Base-by-base conservation (phyloP, 2,113 vertebrate genomes). In the Cepphus grylle region DNA sequence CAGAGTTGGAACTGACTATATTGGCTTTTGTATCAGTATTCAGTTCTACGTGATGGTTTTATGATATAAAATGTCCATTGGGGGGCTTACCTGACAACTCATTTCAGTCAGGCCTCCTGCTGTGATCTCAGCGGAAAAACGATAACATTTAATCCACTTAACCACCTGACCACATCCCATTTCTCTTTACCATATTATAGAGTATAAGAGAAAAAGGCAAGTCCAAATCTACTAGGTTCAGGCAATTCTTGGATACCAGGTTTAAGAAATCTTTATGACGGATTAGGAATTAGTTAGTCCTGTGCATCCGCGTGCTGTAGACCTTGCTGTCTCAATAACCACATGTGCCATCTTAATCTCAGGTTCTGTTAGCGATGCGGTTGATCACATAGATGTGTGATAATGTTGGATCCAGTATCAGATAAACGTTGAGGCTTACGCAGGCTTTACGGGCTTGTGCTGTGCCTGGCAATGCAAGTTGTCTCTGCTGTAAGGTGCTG, bases 251-350 rank as follows among this genome's bases (percentile, higher is more conserved):
- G 74, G 52, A 82, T 88, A 91, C 45, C 26, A 78, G 30, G 47
- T 71, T 91, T 80, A 92, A 92, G 65, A 42, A 94, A 71, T 89
- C 38, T 96, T 93, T 58, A 38, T 79, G 81, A 70, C 27, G 90
- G 58, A 56, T 77, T 49, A 52, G 84, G 91, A 96, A 92, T 97
- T 86, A 95, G 94, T 96, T 96, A 96, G 43, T 78, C 71, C 63
- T 52, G 47, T 90, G 63, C 22, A 82, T 92, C 77, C 94, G 89
- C 94, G 58, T 95, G 85, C 84, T 55, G 11, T 77, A 95, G 81
- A 66, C 59, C 65, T 88, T 91, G 71, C 94, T 96, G 66, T 84
- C 59, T 95, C 91, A 82, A 55, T 94, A 93, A 86, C 56, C 34
- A 4, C 55, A 56, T 90, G 58, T 93, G 91, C 94, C 88, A 72